A percentile compares a stretch with the other conserved stretches of the same genome.
Evolutionary conservation across 1,140 invertebrate genomes (phyloP).

Genomic region (Drosophila sp.): DNA sequence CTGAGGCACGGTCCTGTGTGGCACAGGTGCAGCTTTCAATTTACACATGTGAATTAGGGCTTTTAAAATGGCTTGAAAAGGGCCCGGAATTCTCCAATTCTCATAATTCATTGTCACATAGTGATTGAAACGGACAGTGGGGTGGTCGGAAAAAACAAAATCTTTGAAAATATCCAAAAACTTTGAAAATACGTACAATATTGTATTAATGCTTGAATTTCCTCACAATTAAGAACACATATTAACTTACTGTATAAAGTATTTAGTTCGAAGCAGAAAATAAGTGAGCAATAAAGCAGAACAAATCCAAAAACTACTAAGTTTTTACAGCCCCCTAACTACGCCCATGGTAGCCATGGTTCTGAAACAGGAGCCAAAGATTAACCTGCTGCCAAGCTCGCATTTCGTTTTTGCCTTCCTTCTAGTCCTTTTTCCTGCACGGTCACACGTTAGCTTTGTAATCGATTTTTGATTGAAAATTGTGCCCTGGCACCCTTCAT

Average conservation of each 20-base stretch:
- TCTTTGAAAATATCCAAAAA: background rate
- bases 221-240: too few species aligned
- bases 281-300: background rate
- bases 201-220: too few species aligned
- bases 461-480: constrained; percentile 83
- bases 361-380: constrained; percentile 39
- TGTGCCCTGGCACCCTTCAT: constrained; percentile 44
- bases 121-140: constrained; percentile 46
- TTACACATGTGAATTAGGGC: constrained; percentile 82
- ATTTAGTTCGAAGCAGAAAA: background rate
- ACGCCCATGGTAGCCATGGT: background rate
- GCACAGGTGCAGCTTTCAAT: constrained; percentile 77
- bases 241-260: too few species aligned
- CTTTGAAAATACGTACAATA: too few species aligned
- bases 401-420: constrained; percentile 16
- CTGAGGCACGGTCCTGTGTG: constrained; percentile 1
- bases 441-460: constrained; percentile 59
- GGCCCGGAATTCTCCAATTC: constrained; percentile 3
- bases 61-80: constrained; percentile 71
- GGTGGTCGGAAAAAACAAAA: background rate
- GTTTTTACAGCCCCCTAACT: background rate
- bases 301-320: background rate
- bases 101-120: constrained; percentile 75
- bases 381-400: constrained; percentile 61
- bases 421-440: background rate